phyloP scores from a whole-genome alignment of 2,113 vertebrate genomes.

The Bubo blakistoni region DNA sequence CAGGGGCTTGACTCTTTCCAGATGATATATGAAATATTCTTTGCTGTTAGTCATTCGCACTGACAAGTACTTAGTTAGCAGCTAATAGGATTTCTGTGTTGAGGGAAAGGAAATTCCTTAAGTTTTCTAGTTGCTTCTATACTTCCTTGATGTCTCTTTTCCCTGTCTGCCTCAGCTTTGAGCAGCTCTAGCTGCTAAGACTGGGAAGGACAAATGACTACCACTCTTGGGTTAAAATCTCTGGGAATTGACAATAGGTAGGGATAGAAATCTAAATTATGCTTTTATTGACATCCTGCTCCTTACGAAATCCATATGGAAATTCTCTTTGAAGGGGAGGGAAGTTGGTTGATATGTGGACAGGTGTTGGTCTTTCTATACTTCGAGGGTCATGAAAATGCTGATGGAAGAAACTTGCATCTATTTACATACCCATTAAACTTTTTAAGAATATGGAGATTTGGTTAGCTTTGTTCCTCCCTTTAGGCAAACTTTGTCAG shows the following conservation, averaged over 20 bases:
- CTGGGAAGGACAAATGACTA: neutral
- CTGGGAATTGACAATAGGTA: neutral
- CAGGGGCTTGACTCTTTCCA: constrained; percentile 59
- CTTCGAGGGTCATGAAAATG: neutral
- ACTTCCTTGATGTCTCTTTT: neutral
- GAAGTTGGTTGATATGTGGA: neutral
- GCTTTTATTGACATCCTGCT: neutral
- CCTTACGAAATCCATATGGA: neutral
- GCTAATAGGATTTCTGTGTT: neutral
- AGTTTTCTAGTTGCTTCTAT: neutral
- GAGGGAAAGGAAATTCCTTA: neutral
- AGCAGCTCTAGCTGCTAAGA: neutral
- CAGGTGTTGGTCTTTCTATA: neutral
- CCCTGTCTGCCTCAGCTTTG: neutral
- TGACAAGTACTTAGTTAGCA: constrained; percentile 30
- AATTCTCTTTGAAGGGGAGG: neutral
- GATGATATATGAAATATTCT: constrained; percentile 28
- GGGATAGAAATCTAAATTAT: neutral
- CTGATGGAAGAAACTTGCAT: neutral
- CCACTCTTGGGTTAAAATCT: neutral
- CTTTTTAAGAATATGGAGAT: neutral
- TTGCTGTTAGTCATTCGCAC: constrained; percentile 51
- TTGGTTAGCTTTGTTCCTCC: neutral
- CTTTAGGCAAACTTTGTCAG: neutral
- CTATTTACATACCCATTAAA: neutral